Evolutionary conservation across 2,113 vertebrate genomes (phyloP).

Genomic region (Eupsittula cactorum): DNA sequence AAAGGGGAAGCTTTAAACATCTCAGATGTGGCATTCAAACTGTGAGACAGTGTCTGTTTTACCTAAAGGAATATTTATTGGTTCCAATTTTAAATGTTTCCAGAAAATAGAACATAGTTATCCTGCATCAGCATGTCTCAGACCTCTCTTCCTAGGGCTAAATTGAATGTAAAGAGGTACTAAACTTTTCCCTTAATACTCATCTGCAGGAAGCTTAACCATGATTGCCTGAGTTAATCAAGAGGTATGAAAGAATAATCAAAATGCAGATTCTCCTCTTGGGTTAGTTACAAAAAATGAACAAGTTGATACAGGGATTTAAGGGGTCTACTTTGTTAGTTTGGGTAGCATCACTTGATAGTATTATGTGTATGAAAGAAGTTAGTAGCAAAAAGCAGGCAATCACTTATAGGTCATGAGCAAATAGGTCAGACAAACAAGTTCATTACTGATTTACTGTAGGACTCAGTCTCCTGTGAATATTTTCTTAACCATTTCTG

Average conservation of each 20-base stretch:
- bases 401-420: conserved; percentile 9
- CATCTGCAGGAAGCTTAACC: neutral
- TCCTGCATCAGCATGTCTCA: conserved; percentile 19
- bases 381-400: neutral
- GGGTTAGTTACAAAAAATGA: neutral
- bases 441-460: conserved; percentile 41
- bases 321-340: neutral
- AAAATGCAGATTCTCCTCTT: neutral
- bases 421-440: conserved; percentile 65
- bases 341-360: neutral
- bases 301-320: neutral
- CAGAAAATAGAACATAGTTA: neutral
- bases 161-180: neutral
- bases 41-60: neutral
- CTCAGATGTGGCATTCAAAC: neutral
- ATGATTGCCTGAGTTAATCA: neutral
- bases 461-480: conserved; percentile 50
- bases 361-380: neutral
- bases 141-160: neutral
- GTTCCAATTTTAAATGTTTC: neutral
- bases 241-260: neutral
- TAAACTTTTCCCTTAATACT: neutral
- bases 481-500: conserved; percentile 53
- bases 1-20: neutral
- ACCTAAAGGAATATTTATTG: neutral